These are phyloP conservation scores for Chesias legatella DNA, from an alignment of 2,888 invertebrate species.

Conservation along the genomic window DNA sequence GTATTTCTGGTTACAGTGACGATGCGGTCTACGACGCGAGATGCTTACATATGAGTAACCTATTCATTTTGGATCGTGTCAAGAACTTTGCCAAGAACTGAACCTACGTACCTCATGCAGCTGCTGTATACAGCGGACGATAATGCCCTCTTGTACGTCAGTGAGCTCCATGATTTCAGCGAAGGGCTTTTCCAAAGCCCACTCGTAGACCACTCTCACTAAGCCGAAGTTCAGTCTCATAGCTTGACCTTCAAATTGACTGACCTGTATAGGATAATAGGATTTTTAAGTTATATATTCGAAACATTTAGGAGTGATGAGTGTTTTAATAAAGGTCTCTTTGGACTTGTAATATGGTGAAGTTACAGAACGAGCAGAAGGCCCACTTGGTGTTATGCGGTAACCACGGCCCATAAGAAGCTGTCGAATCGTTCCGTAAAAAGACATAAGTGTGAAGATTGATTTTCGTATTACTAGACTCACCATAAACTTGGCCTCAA, in stretches of 20 bases:
- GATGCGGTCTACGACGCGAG: not conserved
- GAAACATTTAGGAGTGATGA: too few species aligned
- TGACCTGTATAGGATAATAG: constrained; percentile 55
- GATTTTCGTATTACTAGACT: too few species aligned
- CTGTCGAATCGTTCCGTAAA: too few species aligned
- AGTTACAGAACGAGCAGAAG: too few species aligned
- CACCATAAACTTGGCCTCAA: constrained; percentile 84
- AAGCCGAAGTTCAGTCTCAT: constrained; percentile 89
- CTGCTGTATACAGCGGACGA: constrained; percentile 98
- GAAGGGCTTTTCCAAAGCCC: constrained; percentile 97
- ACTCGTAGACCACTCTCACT: constrained; percentile 96
- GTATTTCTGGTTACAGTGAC: too few species aligned
- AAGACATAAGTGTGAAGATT: too few species aligned
- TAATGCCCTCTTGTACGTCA: constrained; percentile 98
- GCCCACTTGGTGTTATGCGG: too few species aligned
- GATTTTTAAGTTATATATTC: too few species aligned
- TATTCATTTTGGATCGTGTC: not conserved
- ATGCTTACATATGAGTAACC: too few species aligned
- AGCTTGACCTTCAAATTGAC: constrained; percentile 65
- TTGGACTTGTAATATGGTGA: too few species aligned
- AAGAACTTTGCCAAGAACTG: not conserved
- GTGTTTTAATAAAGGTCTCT: too few species aligned
- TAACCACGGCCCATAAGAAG: too few species aligned
- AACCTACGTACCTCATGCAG: constrained; percentile 88
- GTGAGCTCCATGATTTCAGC: constrained; percentile 95